A percentile compares a stretch with the other conserved stretches of the same genome.
Evolutionary conservation across 1,140 invertebrate species (phyloP).

Genomic region (Galendromus occidentalis): DNA sequence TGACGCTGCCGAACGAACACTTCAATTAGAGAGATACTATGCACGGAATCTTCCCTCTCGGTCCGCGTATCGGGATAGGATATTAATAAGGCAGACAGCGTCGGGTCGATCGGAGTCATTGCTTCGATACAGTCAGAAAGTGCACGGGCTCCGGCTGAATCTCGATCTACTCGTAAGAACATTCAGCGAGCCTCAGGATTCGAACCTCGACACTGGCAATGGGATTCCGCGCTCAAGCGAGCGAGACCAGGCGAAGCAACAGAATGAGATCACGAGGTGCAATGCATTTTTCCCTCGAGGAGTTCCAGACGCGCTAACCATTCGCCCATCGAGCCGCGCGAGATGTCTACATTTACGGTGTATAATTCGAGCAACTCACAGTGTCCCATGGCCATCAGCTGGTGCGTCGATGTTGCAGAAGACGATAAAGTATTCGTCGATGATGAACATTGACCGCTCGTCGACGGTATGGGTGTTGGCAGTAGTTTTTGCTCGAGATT

Average conservation of each 20-base stretch:
- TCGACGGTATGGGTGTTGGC: constrained; percentile 15
- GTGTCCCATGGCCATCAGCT: neutral
- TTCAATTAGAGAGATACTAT: no score
- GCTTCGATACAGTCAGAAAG: neutral
- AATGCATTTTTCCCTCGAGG: no score
- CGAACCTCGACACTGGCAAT: neutral
- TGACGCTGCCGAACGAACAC: neutral
- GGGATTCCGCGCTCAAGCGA: no score
- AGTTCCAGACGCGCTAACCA: no score
- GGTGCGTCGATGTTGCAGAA: neutral
- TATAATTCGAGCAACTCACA: no score
- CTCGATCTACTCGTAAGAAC: no score
- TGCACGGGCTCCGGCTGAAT: neutral
- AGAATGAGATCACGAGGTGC: no score
- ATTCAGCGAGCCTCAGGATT: no score
- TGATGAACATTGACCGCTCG: neutral
- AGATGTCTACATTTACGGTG: no score
- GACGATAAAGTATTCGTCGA: neutral
- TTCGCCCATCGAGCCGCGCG: no score
- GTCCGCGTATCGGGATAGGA: neutral
- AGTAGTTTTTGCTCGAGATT: constrained; percentile 23
- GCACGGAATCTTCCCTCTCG: no score
- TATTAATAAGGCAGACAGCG: neutral
- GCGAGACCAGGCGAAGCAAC: no score
- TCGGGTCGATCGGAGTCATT: neutral